These are phyloP conservation scores for Manis pentadactyla DNA, from an alignment of 2,797 vertebrate genomes.

Conservation along the genomic window DNA sequence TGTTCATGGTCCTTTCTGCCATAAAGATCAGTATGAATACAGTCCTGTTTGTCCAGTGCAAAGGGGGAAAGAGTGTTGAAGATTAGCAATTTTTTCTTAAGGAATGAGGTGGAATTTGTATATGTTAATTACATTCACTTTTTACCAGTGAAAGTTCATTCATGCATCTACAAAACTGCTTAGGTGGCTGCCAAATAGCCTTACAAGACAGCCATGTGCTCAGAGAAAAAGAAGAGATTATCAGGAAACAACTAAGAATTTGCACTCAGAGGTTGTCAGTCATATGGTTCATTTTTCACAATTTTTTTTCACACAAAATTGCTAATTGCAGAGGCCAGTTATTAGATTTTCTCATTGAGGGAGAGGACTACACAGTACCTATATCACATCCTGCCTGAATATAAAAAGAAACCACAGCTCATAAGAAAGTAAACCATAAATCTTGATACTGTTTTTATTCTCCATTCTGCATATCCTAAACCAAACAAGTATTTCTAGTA, in stretches of 20 bases:
- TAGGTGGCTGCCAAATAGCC: neutral
- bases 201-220: neutral
- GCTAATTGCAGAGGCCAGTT: neutral
- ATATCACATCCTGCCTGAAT: slow-evolving; percentile 9
- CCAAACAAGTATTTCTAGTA: slow-evolving; percentile 85
- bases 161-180: neutral
- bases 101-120: neutral
- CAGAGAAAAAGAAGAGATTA: neutral
- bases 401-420: slow-evolving; percentile 73
- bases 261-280: neutral
- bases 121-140: neutral
- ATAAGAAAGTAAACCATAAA: slow-evolving; percentile 71
- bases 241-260: neutral
- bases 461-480: slow-evolving; percentile 79
- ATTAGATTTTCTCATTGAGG: neutral
- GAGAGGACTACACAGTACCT: neutral
- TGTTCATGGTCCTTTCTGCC: neutral
- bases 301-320: neutral
- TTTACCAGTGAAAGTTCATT: neutral
- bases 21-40: neutral
- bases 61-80: neutral
- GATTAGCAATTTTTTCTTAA: neutral
- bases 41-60: neutral
- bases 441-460: slow-evolving; percentile 74
- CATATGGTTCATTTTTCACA: neutral